Conservation (phyloP, 2,113 vertebrate genomes). For the Centropus bengalensis region DNA sequence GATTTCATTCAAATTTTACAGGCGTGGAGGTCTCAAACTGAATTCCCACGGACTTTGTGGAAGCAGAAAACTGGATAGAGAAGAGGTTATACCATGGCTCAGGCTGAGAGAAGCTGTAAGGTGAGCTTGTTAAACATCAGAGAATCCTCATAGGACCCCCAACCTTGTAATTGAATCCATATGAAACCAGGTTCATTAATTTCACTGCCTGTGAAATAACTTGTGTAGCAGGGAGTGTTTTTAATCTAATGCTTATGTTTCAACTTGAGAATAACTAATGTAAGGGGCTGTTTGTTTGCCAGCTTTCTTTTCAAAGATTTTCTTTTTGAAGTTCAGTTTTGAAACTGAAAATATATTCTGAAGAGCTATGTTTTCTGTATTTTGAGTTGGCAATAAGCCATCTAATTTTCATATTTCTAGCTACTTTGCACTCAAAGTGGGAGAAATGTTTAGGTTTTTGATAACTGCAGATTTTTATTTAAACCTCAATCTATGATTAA, state of each 20-base stretch:
- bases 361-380: neutral
- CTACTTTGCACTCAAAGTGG: neutral
- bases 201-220: conserved; percentile 51
- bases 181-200: conserved; percentile 29
- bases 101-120: conserved; percentile 44
- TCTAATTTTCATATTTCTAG: conserved; percentile 6
- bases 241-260: conserved; percentile 50
- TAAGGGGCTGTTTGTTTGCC: conserved; percentile 2
- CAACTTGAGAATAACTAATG: neutral
- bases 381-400: neutral
- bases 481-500: neutral
- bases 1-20: conserved; percentile 42
- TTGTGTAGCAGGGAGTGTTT: conserved; percentile 56
- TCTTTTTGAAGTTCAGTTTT: conserved; percentile 46
- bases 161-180: conserved; percentile 28
- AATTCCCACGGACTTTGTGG: neutral
- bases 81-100: conserved; percentile 51
- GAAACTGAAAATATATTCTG: conserved; percentile 21
- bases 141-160: conserved; percentile 26
- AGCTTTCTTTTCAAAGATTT: conserved; percentile 29
- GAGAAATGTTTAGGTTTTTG: neutral
- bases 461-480: neutral
- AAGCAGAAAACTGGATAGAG: neutral
- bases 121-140: conserved; percentile 49
- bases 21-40: conserved; percentile 37